phyloP scores from a whole-genome alignment of 2,797 vertebrate species.

The Chaenodraco wilsoni region DNA sequence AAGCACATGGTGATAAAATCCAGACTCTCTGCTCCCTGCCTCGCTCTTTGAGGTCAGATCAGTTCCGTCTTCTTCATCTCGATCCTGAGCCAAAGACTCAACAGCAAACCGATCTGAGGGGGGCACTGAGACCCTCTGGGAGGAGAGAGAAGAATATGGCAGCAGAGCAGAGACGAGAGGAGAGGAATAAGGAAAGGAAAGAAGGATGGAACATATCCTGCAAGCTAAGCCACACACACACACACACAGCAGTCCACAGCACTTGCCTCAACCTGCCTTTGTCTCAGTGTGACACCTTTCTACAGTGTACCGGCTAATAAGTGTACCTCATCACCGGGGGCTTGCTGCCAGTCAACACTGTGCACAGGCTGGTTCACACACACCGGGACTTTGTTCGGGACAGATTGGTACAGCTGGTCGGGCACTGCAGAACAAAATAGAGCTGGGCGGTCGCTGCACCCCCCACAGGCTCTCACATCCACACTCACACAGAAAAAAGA shows the following conservation, averaged over 20 bases:
- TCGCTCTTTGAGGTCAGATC: constrained; percentile 64
- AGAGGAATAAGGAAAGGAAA: constrained; percentile 3
- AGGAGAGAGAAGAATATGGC: constrained; percentile 65
- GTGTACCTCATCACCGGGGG: constrained; percentile 55
- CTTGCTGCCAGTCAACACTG: constrained; percentile 60
- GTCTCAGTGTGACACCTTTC: constrained; percentile 57
- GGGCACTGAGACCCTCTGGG: constrained; percentile 75
- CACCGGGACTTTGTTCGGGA: constrained; percentile 56
- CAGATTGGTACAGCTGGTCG: constrained; percentile 66
- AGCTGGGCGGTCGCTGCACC: constrained; percentile 54
- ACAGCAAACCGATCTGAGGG: constrained; percentile 74
- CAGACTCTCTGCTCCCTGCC: constrained; percentile 42
- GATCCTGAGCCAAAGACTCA: constrained; percentile 67
- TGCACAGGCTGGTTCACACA: constrained; percentile 44
- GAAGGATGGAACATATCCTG: constrained; percentile 24
- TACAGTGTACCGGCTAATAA: constrained; percentile 49
- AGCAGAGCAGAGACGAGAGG: constrained; percentile 39
- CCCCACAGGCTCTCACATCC: constrained; percentile 28
- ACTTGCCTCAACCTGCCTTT: constrained; percentile 59
- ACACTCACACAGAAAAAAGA: constrained; percentile 44
- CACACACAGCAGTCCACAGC: background rate
- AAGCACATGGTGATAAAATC: constrained; percentile 59
- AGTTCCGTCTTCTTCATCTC: constrained; percentile 56
- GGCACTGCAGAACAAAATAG: constrained; percentile 61
- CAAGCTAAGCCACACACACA: constrained; percentile 18